Evolutionary conservation across 2,888 invertebrate species (phyloP).

Genomic region (Amblyjoppa proteus): DNA sequence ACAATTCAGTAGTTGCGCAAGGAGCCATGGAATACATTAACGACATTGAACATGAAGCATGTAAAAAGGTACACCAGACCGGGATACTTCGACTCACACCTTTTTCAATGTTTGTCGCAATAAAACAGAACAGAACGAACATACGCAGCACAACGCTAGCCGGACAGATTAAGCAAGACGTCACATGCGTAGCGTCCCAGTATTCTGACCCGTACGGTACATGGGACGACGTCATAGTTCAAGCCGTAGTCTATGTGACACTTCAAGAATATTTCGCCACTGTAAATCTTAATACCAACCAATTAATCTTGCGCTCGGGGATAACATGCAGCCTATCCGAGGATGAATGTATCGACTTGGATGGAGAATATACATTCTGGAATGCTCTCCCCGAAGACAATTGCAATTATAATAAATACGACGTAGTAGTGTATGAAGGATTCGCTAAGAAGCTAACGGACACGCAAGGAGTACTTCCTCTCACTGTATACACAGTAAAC

Average conservation of each 20-base stretch:
- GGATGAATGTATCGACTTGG: constrained; percentile 47
- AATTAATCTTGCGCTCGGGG: background rate
- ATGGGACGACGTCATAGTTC: constrained; percentile 60
- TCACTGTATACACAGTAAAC: background rate
- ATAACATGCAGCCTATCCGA: constrained; percentile 10
- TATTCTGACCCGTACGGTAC: constrained; percentile 58
- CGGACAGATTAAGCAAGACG: constrained; percentile 28
- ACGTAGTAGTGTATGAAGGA: too few relatives aligned
- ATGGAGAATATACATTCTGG: constrained; percentile 39
- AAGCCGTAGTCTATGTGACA: constrained; percentile 43
- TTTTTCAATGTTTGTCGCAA: background rate
- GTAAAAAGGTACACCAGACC: constrained; percentile 23
- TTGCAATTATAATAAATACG: too few relatives aligned
- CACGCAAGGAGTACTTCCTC: too few relatives aligned
- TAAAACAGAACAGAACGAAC: constrained; percentile 21
- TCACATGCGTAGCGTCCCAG: constrained; percentile 37
- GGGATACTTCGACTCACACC: constrained; percentile 17
- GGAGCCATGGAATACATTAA: constrained; percentile 52
- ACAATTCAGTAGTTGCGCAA: constrained; percentile 55
- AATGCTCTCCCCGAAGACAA: background rate
- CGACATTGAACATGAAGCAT: constrained; percentile 26
- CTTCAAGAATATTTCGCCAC: constrained; percentile 33
- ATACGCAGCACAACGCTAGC: constrained; percentile 45
- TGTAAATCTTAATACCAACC: constrained; percentile 38
- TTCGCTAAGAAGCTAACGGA: too few relatives aligned